phyloP scores from a whole-genome alignment of 2,113 vertebrate species.

The Planiliza haematocheilus region DNA sequence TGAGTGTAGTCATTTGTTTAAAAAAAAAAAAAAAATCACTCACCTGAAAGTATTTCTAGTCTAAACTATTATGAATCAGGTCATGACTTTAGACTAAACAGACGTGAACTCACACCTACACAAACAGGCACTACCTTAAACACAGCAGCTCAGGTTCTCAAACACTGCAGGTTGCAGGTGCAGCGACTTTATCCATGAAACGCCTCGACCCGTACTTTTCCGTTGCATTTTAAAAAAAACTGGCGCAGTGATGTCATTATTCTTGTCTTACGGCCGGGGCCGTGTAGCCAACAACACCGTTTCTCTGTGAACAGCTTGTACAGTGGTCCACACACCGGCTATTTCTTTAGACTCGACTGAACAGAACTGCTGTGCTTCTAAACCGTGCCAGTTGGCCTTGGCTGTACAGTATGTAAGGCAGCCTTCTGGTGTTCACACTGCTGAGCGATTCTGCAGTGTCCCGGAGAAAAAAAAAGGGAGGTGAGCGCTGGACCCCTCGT shows the following conservation, averaged over 20 bases:
- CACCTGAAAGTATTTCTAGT: constrained; percentile 60
- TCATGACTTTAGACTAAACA: constrained; percentile 71
- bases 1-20: constrained; percentile 38
- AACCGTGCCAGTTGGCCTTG: constrained; percentile 49
- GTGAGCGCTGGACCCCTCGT: constrained; percentile 25
- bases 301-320: constrained; percentile 15
- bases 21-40: constrained; percentile 44
- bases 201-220: neutral
- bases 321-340: constrained; percentile 13
- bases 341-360: constrained; percentile 18
- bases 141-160: constrained; percentile 23
- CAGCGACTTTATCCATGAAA: neutral
- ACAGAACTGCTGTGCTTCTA: constrained; percentile 30
- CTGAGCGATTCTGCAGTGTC: constrained; percentile 28
- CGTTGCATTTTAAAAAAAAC: neutral
- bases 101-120: constrained; percentile 28
- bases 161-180: constrained; percentile 3
- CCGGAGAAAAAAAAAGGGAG: constrained; percentile 31
- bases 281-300: constrained; percentile 3
- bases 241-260: neutral
- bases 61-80: constrained; percentile 59
- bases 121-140: constrained; percentile 28
- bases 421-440: constrained; percentile 50
- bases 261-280: neutral
- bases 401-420: constrained; percentile 12